Percentiles rank a stretch among this genome's conserved stretches.
phyloP scores from a whole-genome alignment of 2,113 vertebrate genomes.

The Hydropotes inermis region DNA sequence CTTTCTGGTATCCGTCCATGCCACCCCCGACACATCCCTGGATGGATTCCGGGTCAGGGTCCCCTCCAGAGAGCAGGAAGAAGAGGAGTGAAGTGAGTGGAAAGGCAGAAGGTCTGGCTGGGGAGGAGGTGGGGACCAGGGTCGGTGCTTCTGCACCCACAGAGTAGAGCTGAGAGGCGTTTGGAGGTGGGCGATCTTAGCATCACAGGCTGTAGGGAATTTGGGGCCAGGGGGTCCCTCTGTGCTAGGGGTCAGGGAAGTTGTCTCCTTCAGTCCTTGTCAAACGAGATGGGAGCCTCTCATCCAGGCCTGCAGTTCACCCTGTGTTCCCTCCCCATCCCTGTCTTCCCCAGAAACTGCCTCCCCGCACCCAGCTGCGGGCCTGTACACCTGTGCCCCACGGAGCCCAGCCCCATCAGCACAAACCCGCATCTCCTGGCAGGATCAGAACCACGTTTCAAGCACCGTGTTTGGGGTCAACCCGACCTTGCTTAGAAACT shows the following conservation, averaged over 20 bases:
- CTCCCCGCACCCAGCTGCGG: too few relatives aligned
- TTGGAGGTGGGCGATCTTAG: fast-evolving
- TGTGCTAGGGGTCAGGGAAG: background rate
- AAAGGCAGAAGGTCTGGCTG: background rate
- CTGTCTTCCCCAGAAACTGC: background rate
- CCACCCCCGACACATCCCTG: fast-evolving
- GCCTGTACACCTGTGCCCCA: background rate
- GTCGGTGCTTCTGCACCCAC: fast-evolving
- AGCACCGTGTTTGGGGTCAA: fast-evolving
- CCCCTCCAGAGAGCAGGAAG: background rate
- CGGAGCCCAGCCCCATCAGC: background rate
- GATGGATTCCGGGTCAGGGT: background rate
- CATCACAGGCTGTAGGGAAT: background rate
- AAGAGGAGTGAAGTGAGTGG: fast-evolving
- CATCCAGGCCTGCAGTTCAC: fast-evolving
- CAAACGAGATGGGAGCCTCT: fast-evolving
- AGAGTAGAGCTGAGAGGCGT: fast-evolving
- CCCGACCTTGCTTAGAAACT: background rate
- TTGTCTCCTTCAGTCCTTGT: background rate
- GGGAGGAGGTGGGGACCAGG: background rate
- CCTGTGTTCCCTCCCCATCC: background rate
- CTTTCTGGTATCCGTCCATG: fast-evolving
- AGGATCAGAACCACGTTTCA: background rate
- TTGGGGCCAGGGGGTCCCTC: fast-evolving
- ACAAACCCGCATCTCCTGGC: fast-evolving